Evolutionary conservation across 2,113 vertebrate species (phyloP).

Genomic region (Taxidea taxus): DNA sequence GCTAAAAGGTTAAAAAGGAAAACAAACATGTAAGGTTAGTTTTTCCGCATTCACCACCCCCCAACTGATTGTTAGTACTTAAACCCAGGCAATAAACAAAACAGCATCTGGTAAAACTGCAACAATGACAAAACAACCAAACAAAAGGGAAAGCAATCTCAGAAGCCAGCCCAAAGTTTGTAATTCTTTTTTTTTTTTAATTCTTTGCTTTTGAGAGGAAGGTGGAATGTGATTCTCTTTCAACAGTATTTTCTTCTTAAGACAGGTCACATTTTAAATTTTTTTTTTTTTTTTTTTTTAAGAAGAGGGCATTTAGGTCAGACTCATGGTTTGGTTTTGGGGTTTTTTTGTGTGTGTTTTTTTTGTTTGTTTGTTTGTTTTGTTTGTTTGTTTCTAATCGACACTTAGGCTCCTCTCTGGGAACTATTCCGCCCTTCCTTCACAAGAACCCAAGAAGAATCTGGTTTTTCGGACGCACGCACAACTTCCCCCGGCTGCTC

Average conservation of each 20-base stretch:
- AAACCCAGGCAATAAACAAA: constrained; percentile 55
- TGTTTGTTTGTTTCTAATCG: background rate
- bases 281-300: background rate
- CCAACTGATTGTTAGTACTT: constrained; percentile 58
- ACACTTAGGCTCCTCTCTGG: background rate
- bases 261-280: background rate
- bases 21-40: constrained; percentile 64
- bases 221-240: background rate
- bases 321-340: constrained; percentile 7
- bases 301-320: constrained; percentile 20
- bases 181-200: background rate
- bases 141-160: constrained; percentile 40
- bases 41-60: constrained; percentile 34
- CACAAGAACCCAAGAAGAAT: background rate
- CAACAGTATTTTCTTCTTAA: background rate
- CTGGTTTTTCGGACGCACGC: background rate
- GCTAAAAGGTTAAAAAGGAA: constrained; percentile 81
- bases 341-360: background rate
- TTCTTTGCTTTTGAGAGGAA: background rate
- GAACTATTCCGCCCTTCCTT: background rate
- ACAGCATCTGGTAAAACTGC: constrained; percentile 32
- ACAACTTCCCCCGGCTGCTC: background rate
- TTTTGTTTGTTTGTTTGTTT: too few relatives aligned
- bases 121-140: background rate
- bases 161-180: constrained; percentile 10